Evolutionary conservation across 2,888 invertebrate genomes (phyloP), one percentile per base, ranked within the genome.

Genomic region (Margaritifera margaritifera): DNA sequence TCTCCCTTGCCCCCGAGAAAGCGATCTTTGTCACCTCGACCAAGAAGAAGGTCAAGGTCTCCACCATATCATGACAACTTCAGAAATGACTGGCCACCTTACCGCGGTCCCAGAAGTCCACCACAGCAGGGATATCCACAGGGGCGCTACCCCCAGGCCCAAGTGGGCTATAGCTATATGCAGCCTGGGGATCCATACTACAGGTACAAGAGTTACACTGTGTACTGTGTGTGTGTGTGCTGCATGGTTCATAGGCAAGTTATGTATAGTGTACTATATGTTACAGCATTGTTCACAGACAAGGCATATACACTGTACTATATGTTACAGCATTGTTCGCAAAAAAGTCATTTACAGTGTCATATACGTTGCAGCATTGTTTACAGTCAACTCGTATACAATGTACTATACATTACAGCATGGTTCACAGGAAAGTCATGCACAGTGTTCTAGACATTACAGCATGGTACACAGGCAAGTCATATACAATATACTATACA

Each of bases 11-110:
- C 66, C n/a, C 64, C 74, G 42, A 69, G 76, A 24, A 72, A 71
- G 52, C 67, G 74, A 20, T 78, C 79, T 31, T 59, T 77, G 54
- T 72, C 73, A 58, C 64, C 66, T 20, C 69, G 75, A 8, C 72
- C 57, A 15, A 59, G 70, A 61, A 57, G 68, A 15, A 67, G 72
- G 58, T 72, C 80, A 57, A 72, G 72, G 64, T 71, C 77, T 55
- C 63, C 66, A 56, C 51, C 22, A 19, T 68, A 63, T 50, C 52
- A 61, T 22, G 50, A 51, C 62, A 51, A 24, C 25, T 42, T 15
- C 51, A 51, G 50, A 19, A 50, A 22, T 57, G 64, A 61, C 54
- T 42, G 25, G 24, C 64, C 59, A 42, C 71, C 67, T 6, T 62
- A 56, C 55, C 24, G 55, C 22, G 63, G 58, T 55, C 64, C 60